A percentile compares a stretch with the other conserved stretches of the same genome.
These are phyloP conservation scores for Eupeodes latifasciatus DNA, from an alignment of 2,888 invertebrate genomes.

Conservation along the genomic window DNA sequence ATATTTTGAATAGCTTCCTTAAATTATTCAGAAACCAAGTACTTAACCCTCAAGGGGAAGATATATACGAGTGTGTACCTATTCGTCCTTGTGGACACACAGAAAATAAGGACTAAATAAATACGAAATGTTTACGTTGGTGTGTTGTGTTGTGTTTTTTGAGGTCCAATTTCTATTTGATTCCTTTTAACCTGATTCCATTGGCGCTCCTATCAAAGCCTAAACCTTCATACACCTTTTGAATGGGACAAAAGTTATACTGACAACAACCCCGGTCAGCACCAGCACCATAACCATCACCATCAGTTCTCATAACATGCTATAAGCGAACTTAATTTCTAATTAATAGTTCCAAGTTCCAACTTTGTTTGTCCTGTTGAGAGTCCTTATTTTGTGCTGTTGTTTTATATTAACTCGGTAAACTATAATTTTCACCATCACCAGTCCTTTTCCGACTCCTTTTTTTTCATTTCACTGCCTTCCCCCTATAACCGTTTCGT, in stretches of 20 bases:
- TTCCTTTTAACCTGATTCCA: constrained; percentile 8
- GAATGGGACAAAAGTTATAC: neutral
- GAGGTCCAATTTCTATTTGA: neutral
- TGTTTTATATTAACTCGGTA: constrained; percentile 41
- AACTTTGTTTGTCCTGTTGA: constrained; percentile 60
- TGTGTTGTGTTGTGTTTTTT: neutral
- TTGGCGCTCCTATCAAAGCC: neutral
- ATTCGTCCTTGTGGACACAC: neutral
- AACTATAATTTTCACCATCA: constrained; percentile 62
- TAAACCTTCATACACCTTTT: too few species aligned
- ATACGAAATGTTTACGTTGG: constrained; percentile 4
- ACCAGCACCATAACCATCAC: neutral
- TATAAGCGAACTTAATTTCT: constrained; percentile 53
- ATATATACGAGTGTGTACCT: too few species aligned
- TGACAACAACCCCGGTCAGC: neutral
- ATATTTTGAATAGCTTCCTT: neutral
- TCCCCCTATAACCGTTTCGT: too few species aligned
- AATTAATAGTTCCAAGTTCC: constrained; percentile 74
- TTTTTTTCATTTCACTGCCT: neutral
- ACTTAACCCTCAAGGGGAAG: constrained; percentile 10
- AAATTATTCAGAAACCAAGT: constrained; percentile 19
- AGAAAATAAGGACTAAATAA: constrained; percentile 28
- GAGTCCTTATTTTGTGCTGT: constrained; percentile 44
- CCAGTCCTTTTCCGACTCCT: neutral
- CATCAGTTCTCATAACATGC: neutral